phyloP scores from a whole-genome alignment of 2,888 invertebrate species.

The Hydropsyche betteni region DNA sequence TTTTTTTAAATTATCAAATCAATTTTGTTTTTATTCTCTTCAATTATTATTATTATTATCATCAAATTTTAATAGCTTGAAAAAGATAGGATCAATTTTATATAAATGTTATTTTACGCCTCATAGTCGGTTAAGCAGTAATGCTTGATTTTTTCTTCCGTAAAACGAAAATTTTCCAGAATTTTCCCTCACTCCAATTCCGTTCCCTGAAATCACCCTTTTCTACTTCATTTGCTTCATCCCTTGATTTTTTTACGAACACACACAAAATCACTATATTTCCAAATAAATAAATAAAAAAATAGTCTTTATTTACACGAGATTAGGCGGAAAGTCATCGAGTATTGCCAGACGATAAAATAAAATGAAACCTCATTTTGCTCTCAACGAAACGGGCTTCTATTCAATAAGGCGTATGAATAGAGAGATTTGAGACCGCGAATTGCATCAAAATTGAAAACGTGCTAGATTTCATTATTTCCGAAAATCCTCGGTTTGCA shows the following conservation, averaged over 20 bases:
- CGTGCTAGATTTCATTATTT: conserved; percentile 42
- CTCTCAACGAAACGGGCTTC: neutral
- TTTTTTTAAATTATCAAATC: no score
- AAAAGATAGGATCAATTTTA: no score
- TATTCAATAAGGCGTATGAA: conserved; percentile 30
- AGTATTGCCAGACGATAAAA: no score
- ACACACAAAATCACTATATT: neutral
- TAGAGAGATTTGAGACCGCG: conserved; percentile 16
- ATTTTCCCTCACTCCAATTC: neutral
- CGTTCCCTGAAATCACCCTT: neutral
- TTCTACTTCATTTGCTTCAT: conserved; percentile 37
- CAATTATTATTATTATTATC: no score
- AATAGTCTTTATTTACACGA: neutral
- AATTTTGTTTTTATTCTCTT: no score
- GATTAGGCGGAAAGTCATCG: conserved; percentile 23
- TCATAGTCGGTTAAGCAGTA: conserved; percentile 12
- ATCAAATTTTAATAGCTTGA: no score
- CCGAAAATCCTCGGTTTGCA: neutral
- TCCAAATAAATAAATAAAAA: neutral
- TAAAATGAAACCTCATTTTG: no score
- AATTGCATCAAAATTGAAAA: conserved; percentile 37
- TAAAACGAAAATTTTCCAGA: conserved; percentile 13
- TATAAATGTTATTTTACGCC: neutral
- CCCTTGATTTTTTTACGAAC: conserved; percentile 5
- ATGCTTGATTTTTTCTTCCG: conserved; percentile 21